Base-by-base conservation (phyloP, 92 coral and sea anemone genomes). In the Plumapathes pennacea region DNA sequence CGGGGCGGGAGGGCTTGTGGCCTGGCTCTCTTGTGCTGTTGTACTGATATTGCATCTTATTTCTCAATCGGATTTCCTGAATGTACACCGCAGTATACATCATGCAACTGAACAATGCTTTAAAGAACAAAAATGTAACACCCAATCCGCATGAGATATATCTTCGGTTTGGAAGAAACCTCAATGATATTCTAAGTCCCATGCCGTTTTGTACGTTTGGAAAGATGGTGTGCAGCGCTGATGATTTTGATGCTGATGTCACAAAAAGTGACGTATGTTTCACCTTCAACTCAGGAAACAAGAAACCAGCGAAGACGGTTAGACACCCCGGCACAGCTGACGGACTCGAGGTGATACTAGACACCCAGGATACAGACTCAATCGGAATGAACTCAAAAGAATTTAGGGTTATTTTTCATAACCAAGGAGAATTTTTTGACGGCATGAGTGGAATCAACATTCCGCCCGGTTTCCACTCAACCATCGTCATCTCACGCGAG, bases 201-300 rank as follows among this genome's bases (percentile, higher is more conserved):
- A 0, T 19, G 15, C 40, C 26, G 18, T 0, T 5, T 0, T 75
- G 82, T 13, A 3, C 1, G 1, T 75, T 75, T 24, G 62, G 82
- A 6, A 18, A 52, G 63, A 3, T 20, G 7, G 26, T 4, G 1
- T 75, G 75, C 22, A 32, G 48, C 15, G n/a, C 23, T 10, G 25
- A 10, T 25, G 28, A 65, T 50, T 75, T 67, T 38, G 25, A 30
- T 34, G 57, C 64, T 36, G 40, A 31, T 19, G 27, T 56, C 13
- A 54, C 50, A 21, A 44, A 56, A 1, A 21, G 43, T 45, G 82
- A 75, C 24, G 43, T 45, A 38, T 75, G 82, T 36, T 65, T 55
- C 46, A 75, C 82, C 4, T 75, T 75, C 12, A 75, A 75, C 22
- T 75, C 76, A 38, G 82, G 76, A 25, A 3, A 0, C 31, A 44